Evolutionary conservation across 2,797 vertebrate genomes (phyloP).

Genomic region (Acrossocheilus fasciatus): DNA sequence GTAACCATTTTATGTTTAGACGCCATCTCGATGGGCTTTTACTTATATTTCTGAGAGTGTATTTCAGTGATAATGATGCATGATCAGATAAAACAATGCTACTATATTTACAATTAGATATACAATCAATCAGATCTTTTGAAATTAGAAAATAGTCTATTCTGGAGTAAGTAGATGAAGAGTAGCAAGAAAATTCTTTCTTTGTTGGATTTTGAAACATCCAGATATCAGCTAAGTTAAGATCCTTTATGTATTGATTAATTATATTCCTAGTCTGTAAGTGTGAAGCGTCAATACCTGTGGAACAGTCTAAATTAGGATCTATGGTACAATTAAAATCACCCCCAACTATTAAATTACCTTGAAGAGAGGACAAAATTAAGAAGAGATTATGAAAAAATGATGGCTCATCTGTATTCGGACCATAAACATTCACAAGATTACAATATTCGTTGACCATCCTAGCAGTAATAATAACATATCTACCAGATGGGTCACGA

Average conservation of each 20-base stretch:
- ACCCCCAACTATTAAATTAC: no score
- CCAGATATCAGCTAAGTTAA: not conserved
- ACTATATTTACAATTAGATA: not conserved
- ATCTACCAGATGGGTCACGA: no score
- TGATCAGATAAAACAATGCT: slow-evolving; percentile 25
- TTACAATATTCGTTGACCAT: no score
- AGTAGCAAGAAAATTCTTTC: not conserved
- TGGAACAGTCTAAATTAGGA: no score
- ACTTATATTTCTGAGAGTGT: not conserved
- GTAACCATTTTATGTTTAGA: not conserved
- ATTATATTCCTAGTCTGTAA: not conserved
- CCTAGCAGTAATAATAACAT: no score
- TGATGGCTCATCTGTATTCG: no score
- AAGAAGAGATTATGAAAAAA: no score
- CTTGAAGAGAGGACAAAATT: no score
- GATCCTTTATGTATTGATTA: slow-evolving; percentile 9
- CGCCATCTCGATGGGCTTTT: not conserved
- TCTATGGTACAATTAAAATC: no score
- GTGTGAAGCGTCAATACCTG: not conserved
- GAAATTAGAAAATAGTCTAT: slow-evolving; percentile 15
- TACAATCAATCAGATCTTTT: not conserved
- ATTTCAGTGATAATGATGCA: slow-evolving; percentile 22
- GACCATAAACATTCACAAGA: no score
- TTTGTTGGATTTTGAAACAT: not conserved
- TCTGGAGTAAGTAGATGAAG: not conserved